phyloP scores from a whole-genome alignment of 2,888 invertebrate species.

The Caenorhabditis doughertyi region DNA sequence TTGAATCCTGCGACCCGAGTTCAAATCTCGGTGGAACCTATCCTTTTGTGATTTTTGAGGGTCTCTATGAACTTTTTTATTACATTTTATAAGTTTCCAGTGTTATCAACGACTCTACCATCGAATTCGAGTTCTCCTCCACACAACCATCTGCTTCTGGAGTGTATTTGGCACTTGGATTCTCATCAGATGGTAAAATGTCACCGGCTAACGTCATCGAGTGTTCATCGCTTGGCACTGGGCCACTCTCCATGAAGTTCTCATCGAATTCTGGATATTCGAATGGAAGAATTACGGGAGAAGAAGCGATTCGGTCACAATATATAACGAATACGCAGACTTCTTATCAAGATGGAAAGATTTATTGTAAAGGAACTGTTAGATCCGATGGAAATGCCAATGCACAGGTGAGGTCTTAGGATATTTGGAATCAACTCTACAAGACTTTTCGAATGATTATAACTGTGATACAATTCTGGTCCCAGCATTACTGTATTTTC shows the following conservation, averaged over 20 bases:
- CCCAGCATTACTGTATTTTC: too few relatives aligned
- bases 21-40: constrained; percentile 73
- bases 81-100: too few relatives aligned
- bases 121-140: constrained; percentile 54
- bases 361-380: constrained; percentile 66
- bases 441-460: too few relatives aligned
- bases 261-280: constrained; percentile 53
- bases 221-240: constrained; percentile 60
- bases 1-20: constrained; percentile 76
- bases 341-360: constrained; percentile 50
- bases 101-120: constrained; percentile 27
- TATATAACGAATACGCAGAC: constrained; percentile 35
- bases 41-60: constrained; percentile 7
- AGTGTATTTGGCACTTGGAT: constrained; percentile 66
- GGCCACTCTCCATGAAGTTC: constrained; percentile 66
- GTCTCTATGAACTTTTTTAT: not conserved
- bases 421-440: too few relatives aligned
- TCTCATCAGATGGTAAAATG: constrained; percentile 59
- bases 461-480: too few relatives aligned
- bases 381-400: constrained; percentile 48
- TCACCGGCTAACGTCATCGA: constrained; percentile 64
- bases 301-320: constrained; percentile 47
- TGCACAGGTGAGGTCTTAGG: constrained; percentile 2
- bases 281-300: constrained; percentile 60
- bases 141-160: constrained; percentile 38